Evolutionary conservation across 2,797 vertebrate species (phyloP), one percentile per base, ranked within the genome.

Genomic region (Thamnophis elegans): DNA sequence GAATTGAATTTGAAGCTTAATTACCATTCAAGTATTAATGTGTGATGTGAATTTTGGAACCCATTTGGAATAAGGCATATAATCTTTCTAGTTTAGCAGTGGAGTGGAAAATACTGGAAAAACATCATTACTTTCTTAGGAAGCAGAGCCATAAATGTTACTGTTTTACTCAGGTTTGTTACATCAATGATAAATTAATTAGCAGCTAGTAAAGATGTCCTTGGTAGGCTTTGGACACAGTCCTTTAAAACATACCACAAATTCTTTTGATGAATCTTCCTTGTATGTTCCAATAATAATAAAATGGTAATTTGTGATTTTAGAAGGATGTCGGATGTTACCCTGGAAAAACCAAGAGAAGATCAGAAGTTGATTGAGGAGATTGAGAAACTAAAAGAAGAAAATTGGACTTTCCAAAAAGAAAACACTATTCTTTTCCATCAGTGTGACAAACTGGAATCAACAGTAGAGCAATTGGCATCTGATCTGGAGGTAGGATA

Each of bases 321-420:
- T 94, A 96, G 89, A 91, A 92, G 94, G 47, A 91, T 91, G 9
- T 92, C 93, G 82, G 96, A 93, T n/a, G 93, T 92, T 68, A 96
- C 90, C 26, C 56, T 96, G 73, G 93, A 94, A 85, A 96, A 96
- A 92, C 89, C 94, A 86, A 97, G 94, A 91, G 93, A 94, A 87
- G 96, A 97, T 92, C 95, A 97, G 93, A 98, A 95, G 62, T 51
- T 97, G 36, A 93, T 95, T 36, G 96, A 97, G 93, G 97, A 98
- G 93, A 97, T 96, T 90, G 95, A 96, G 91, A 96, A 95, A 58
- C 95, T 97, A 86, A 97, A 97, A 94, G 93, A 92, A n/a, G 97
- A 98, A 59, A 97, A 94, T 60, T 91, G 96, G 26, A 5, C 42
- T 89, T 95, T 97, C 91, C 93, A 95, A 51, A 94, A 94, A 73